Evolutionary conservation across 2,113 vertebrate species (phyloP), one percentile per base, ranked within the genome.

Genomic region (Dasypus novemcinctus): DNA sequence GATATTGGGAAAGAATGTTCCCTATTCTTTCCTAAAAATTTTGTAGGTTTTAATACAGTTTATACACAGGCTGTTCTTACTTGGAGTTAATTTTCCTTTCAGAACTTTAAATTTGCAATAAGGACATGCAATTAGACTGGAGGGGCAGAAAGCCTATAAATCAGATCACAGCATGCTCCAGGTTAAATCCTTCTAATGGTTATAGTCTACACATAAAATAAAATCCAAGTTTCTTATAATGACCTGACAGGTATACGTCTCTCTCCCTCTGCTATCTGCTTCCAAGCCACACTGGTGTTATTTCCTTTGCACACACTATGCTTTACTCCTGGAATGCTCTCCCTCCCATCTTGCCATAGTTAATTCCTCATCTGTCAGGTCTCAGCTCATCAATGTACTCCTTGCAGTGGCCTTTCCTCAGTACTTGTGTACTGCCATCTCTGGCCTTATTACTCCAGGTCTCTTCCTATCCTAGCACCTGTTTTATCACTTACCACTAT

Each of bases 71-170:
- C 25, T 80, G 72, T 41, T 92, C 41, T 95, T 20, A 9, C 81
- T 92, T n/a, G 18, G 66, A 94, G 84, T 49, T 96, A 90, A 94
- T 87, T 96, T 95, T 97, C 85, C 82, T 74, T 61, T 23, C 13
- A 76, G 83, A 95, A 81, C 66, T 87, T 96, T 83, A 90, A 78
- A 88, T 89, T 92, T 92, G 41, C 68, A 87, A 4, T 92, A 95
- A 93, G 90, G 38, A 75, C 84, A 36, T 88, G 81, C 76, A 85
- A 68, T 90, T 92, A 79, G 52, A 79, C 76, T 71, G 10, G 57
- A 92, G 46, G 95, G 90, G 54, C 84, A 95, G 85, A 90, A 96
- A 88, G 43, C 85, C 90, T 85, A 76, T 90, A 96, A 93, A 78
- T 95, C 94, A 82, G 59, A 88, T 91, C 83, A 75, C 83, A 80